A percentile compares a stretch with the other conserved stretches of the same genome.
phyloP scores from a whole-genome alignment of 2,888 invertebrate species.

The Dynastes tityus region DNA sequence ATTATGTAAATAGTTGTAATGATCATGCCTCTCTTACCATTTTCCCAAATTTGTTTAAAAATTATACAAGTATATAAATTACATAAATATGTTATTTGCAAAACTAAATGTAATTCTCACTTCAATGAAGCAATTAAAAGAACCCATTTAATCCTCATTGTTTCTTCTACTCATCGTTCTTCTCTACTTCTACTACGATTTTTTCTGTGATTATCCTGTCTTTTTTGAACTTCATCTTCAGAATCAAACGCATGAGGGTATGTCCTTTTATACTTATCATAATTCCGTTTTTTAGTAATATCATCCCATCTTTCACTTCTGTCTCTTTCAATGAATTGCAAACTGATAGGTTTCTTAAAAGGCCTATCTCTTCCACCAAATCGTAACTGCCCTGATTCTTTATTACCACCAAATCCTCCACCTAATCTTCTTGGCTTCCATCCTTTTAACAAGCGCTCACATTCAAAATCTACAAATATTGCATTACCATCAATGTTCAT shows the following conservation, averaged over 20 bases:
- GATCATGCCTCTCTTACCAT: too few relatives aligned
- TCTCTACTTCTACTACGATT: slow-evolving; percentile 30
- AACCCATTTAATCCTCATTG: too few relatives aligned
- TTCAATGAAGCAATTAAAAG: too few relatives aligned
- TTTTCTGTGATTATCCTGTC: not conserved
- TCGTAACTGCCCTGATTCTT: slow-evolving; percentile 89
- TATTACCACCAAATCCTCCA: slow-evolving; percentile 90
- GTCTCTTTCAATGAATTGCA: slow-evolving; percentile 63
- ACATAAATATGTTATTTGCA: too few relatives aligned
- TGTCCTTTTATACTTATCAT: slow-evolving; percentile 29
- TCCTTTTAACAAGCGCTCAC: slow-evolving; percentile 79
- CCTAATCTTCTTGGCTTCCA: slow-evolving; percentile 91
- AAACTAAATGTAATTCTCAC: too few relatives aligned
- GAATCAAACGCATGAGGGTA: slow-evolving; percentile 36
- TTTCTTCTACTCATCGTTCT: not conserved
- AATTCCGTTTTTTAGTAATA: not conserved
- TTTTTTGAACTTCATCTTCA: slow-evolving; percentile 41
- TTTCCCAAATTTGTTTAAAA: too few relatives aligned
- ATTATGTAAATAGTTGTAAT: too few relatives aligned
- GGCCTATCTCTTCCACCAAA: slow-evolving; percentile 89
- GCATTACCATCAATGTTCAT: slow-evolving; percentile 78
- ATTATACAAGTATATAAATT: too few relatives aligned
- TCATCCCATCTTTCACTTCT: slow-evolving; percentile 22
- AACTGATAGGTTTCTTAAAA: slow-evolving; percentile 78
- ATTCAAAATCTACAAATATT: slow-evolving; percentile 85